Conservation (phyloP, 2,797 vertebrate genomes). For the Acrocephalus scirpaceus region DNA sequence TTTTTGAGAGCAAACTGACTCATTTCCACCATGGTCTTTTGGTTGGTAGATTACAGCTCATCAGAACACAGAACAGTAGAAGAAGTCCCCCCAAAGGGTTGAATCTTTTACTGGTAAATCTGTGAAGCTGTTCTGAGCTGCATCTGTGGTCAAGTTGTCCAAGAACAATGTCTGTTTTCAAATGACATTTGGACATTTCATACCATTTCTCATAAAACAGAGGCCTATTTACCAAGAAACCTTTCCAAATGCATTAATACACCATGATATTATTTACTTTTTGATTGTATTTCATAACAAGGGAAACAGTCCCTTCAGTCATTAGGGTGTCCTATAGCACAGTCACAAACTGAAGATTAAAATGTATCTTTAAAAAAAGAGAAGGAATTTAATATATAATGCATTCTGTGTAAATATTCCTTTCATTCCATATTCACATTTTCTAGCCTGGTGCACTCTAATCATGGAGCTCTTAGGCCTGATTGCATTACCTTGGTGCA, state of each 20-base stretch:
- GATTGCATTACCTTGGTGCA: constrained; percentile 63
- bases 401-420: background rate
- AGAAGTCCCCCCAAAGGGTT: background rate
- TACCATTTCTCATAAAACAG: background rate
- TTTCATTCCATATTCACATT: background rate
- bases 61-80: background rate
- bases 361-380: background rate
- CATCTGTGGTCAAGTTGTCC: background rate
- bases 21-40: background rate
- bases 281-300: background rate
- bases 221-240: background rate
- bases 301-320: background rate
- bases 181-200: background rate
- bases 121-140: background rate
- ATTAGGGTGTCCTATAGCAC: background rate
- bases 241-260: background rate
- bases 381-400: background rate
- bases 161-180: background rate
- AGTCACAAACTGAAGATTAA: background rate
- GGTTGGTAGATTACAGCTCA: background rate
- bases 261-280: background rate
- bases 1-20: background rate
- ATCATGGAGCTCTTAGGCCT: constrained; percentile 58
- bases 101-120: background rate
- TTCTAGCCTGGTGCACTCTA: constrained; percentile 29